phyloP scores from a whole-genome alignment of 2,113 vertebrate species.

The Burhinus oedicnemus region DNA sequence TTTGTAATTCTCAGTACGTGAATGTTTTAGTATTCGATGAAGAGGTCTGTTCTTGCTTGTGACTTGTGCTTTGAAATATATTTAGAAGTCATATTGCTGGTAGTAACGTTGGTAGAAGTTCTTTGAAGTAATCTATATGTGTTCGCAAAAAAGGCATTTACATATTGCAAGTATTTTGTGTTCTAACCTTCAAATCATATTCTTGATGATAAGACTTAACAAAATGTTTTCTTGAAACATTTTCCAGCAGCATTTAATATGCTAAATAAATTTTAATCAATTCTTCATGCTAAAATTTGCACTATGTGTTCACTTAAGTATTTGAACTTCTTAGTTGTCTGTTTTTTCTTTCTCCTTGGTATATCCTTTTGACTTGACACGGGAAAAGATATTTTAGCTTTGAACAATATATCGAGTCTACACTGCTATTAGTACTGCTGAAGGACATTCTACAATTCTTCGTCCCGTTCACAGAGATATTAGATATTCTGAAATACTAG shows the following conservation, averaged over 20 bases:
- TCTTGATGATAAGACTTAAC: not conserved
- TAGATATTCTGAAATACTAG: not conserved
- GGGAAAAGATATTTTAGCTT: not conserved
- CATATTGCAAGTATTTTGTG: not conserved
- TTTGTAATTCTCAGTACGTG: accelerated
- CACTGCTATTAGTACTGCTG: not conserved
- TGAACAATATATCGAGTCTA: not conserved
- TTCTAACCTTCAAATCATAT: not conserved
- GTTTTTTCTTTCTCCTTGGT: slow-evolving; percentile 7
- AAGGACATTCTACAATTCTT: not conserved
- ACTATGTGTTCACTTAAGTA: not conserved
- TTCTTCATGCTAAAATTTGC: not conserved
- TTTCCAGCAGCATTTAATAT: not conserved
- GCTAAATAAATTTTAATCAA: slow-evolving; percentile 22
- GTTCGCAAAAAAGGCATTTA: not conserved
- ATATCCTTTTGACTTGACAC: not conserved
- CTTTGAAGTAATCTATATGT: not conserved
- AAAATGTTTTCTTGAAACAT: not conserved
- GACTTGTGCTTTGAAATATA: not conserved
- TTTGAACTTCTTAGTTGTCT: not conserved
- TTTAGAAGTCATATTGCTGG: not conserved
- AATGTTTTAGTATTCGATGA: not conserved
- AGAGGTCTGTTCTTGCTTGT: not conserved
- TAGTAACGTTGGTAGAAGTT: not conserved
- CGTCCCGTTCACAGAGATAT: not conserved